Evolutionary conservation across 2,113 vertebrate genomes (phyloP), one percentile per base, ranked within the genome.

Genomic region (Todiramphus chloris): DNA sequence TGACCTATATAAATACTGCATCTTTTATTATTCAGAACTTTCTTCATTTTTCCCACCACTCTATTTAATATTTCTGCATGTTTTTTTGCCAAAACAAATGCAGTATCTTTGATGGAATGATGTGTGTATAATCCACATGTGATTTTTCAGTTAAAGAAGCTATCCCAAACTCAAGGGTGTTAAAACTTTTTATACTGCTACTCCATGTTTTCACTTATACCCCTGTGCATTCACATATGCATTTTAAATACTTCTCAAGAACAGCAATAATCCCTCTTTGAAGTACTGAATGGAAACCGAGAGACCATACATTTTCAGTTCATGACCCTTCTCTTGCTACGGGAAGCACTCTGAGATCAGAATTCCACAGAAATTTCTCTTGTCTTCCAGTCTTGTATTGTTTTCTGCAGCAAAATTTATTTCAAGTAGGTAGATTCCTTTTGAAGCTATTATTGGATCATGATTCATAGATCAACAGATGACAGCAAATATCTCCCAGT

Each of bases 131-230:
- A 96, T 86, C 55, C 96, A 96, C 96, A 90, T 93, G 90, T 66
- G 92, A 95, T 81, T 97, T 96, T 97, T 92, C 92, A 93, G 60
- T 96, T 96, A 87, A 91, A 94, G 83, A 94, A 97, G 81, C 77
- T 90, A 95, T 87, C 74, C 90, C 92, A 93, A 95, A 97, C 95
- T 93, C 94, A 93, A 94, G 96, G 92, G 86, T 96, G 87, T 96
- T 94, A 89, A 35, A 95, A 92, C 51, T 89, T 96, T 93, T 97
- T 91, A 77, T 89, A 23, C 73, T 82, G 77, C 80, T 93, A 90
- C 93, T 93, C 83, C 70, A 46, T 92, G 83, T 94, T 96, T 96
- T 90, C 86, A 82, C 53, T 96, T 94, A 96, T 92, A 92, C 93
- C 73, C 88, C 46, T 62, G 92, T 94, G 96, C 80, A 96, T 94